Percentiles rank a stretch among this genome's conserved stretches.
These are phyloP conservation scores for Folsomia manolachei DNA, from an alignment of 2,888 invertebrate species.

Conservation along the genomic window DNA sequence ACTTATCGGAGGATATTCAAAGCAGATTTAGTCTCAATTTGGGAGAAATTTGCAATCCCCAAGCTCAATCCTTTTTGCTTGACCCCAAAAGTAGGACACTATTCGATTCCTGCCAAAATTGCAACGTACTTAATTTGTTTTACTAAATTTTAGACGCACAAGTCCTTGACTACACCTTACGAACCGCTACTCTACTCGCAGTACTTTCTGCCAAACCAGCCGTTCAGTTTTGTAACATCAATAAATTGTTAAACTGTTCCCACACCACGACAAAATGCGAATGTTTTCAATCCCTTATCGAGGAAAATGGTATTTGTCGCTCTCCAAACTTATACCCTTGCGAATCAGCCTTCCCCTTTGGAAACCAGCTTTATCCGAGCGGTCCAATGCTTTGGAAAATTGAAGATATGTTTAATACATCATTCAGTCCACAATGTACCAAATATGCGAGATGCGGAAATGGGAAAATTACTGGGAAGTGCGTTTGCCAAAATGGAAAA, in stretches of 20 bases:
- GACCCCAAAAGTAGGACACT: background rate
- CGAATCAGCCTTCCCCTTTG: conserved; percentile 20
- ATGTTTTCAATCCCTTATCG: conserved; percentile 20
- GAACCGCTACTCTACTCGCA: conserved; percentile 9
- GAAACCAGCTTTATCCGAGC: conserved; percentile 13
- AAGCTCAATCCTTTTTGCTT: conserved; percentile 7
- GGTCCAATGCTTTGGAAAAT: conserved; percentile 24
- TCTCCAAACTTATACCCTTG: conserved; percentile 23
- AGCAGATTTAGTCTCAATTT: conserved; percentile 10
- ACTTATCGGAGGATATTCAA: background rate
- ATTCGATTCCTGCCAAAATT: too few species aligned
- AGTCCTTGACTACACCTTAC: conserved; percentile 2
- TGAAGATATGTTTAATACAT: conserved; percentile 15
- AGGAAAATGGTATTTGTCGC: conserved; percentile 14
- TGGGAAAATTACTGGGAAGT: conserved; percentile 23
- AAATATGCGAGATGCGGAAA: conserved; percentile 20
- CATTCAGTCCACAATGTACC: conserved; percentile 23
- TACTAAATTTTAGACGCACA: background rate
- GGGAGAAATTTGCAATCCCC: conserved; percentile 26
- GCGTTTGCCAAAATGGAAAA: conserved; percentile 13
- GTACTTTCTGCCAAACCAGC: background rate
- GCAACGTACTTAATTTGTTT: background rate
- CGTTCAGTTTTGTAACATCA: conserved; percentile 25
- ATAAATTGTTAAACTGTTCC: conserved; percentile 19
- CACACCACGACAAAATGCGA: conserved; percentile 16